phyloP scores from a whole-genome alignment of 2,113 vertebrate species.

The Merops nubicus region DNA sequence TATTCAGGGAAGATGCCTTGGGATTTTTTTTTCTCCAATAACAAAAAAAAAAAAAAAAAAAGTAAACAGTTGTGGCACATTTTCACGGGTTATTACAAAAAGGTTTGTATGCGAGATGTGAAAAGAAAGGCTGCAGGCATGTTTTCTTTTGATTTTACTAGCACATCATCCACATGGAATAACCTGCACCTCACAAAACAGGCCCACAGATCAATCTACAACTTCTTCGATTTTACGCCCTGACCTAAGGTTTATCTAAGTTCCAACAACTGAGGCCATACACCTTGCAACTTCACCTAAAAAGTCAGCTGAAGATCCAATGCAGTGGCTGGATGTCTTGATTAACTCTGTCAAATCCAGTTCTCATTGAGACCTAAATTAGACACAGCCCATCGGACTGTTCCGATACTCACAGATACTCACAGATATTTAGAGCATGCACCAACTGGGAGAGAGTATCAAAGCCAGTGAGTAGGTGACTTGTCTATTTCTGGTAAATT shows the following conservation, averaged over 20 bases:
- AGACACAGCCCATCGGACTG: neutral
- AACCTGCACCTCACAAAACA: neutral
- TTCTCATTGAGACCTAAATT: neutral
- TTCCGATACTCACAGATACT: neutral
- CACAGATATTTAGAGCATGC: neutral
- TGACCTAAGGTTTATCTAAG: neutral
- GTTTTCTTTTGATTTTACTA: conserved; percentile 12
- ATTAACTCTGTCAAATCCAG: neutral
- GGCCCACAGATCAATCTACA: neutral
- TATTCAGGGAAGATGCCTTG: neutral
- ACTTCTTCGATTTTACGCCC: neutral
- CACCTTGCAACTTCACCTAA: neutral
- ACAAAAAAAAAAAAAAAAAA: neutral
- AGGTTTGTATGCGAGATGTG: neutral
- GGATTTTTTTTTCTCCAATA: neutral
- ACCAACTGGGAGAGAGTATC: accelerated
- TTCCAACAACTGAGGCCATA: neutral
- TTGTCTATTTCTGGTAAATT: conserved; percentile 12
- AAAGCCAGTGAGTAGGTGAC: neutral
- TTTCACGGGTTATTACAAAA: conserved; percentile 18
- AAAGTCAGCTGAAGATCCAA: neutral
- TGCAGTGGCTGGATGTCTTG: neutral
- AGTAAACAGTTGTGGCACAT: neutral
- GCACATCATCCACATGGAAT: neutral
- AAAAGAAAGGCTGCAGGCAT: neutral